Conservation (phyloP, 2,797 vertebrate genomes). For the Mormyrops boulengeri region DNA sequence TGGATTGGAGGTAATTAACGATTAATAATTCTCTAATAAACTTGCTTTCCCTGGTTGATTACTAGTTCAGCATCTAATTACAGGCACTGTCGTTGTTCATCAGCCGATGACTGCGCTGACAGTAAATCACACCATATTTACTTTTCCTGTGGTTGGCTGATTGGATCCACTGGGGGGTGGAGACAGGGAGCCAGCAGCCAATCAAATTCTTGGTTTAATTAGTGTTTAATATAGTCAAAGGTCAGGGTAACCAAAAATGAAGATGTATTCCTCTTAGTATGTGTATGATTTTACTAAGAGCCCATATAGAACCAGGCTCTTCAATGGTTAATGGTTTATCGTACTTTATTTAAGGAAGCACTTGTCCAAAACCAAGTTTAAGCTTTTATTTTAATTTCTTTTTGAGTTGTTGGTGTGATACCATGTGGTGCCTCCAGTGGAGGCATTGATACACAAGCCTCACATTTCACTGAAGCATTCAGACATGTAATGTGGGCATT, state of each 20-base stretch:
- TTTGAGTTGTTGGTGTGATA: background rate
- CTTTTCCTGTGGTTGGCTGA: constrained; percentile 30
- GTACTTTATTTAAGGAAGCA: background rate
- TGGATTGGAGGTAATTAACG: constrained; percentile 63
- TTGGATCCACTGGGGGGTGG: constrained; percentile 38
- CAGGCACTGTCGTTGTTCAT: constrained; percentile 64
- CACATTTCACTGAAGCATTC: background rate
- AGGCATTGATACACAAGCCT: background rate
- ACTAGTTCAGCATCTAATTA: constrained; percentile 71
- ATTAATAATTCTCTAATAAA: constrained; percentile 69
- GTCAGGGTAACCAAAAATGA: constrained; percentile 25
- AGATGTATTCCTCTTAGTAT: constrained; percentile 1
- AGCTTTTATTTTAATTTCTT: background rate
- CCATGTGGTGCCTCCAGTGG: background rate
- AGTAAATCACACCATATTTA: constrained; percentile 61
- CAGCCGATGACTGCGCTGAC: constrained; percentile 68
- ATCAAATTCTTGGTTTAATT: constrained; percentile 53
- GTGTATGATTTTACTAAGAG: background rate
- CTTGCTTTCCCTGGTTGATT: constrained; percentile 66
- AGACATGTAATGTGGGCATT: background rate
- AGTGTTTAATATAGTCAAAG: constrained; percentile 49
- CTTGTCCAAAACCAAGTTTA: background rate
- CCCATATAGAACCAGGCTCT: background rate
- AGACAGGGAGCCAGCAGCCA: background rate
- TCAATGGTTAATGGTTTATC: background rate